Conservation (phyloP, 2,888 invertebrate genomes). For the Caenorhabditis doughertyi region DNA sequence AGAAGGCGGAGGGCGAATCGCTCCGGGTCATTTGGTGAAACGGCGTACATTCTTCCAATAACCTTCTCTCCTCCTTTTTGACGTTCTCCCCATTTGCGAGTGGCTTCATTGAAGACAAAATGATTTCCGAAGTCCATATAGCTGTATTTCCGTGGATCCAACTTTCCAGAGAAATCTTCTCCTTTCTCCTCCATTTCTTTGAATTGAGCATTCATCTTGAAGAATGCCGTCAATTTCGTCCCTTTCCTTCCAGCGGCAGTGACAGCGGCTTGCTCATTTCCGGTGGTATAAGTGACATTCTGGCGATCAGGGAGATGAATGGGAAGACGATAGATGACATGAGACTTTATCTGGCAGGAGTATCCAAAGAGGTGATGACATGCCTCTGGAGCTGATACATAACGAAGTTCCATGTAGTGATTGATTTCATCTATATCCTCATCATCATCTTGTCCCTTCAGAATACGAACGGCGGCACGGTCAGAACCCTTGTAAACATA, state of each 20-base stretch:
- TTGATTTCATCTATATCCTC: constrained; percentile 41
- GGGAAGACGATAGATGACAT: constrained; percentile 10
- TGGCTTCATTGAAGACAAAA: not conserved
- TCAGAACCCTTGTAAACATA: constrained; percentile 27
- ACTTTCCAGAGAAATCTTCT: not conserved
- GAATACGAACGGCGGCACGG: not conserved
- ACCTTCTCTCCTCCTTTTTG: not conserved
- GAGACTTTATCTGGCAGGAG: not conserved
- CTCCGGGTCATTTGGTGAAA: constrained; percentile 25
- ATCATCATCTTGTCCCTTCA: not conserved
- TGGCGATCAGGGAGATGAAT: constrained; percentile 20
- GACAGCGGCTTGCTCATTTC: not conserved
- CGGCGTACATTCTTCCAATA: constrained; percentile 5
- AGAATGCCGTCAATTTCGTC: constrained; percentile 1
- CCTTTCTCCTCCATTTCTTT: constrained; percentile 9
- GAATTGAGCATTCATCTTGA: not conserved
- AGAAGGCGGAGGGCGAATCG: constrained; percentile 31
- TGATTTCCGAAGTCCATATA: not conserved
- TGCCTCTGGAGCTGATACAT: constrained; percentile 62
- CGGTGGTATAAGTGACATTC: not conserved
- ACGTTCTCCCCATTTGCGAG: not conserved
- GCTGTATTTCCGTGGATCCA: not conserved
- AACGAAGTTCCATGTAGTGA: constrained; percentile 50
- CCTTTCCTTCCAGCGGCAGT: not conserved
- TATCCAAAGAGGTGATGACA: constrained; percentile 64